Evolutionary conservation across 2,113 vertebrate genomes (phyloP).

Genomic region (Aegypius monachus): DNA sequence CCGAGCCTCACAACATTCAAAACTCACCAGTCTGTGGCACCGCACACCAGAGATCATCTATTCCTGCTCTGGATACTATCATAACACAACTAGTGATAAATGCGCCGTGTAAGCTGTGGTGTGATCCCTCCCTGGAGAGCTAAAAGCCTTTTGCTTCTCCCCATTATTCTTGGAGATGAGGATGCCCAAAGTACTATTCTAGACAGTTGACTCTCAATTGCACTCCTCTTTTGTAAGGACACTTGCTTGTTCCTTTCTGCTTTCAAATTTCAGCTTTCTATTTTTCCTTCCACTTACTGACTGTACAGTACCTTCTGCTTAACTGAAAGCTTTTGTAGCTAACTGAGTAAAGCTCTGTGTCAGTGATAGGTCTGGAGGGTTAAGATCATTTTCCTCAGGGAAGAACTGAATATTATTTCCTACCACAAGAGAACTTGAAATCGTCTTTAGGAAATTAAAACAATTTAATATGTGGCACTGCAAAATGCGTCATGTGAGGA

Average conservation of each 20-base stretch:
- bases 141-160: not conserved
- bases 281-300: conserved; percentile 19
- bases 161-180: not conserved
- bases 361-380: not conserved
- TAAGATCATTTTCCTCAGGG: not conserved
- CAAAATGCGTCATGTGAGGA: not conserved
- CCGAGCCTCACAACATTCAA: not conserved
- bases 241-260: not conserved
- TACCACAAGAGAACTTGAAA: not conserved
- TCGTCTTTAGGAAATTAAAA: conserved; percentile 1
- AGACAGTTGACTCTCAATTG: not conserved
- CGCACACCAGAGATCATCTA: not conserved
- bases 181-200: not conserved
- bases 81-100: not conserved
- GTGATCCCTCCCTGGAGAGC: not conserved
- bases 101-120: not conserved
- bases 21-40: not conserved
- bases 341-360: not conserved
- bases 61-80: not conserved
- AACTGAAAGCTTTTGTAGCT: conserved; percentile 24
- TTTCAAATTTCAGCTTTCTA: conserved; percentile 10
- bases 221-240: not conserved
- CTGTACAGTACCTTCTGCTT: not conserved
- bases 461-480: not conserved
- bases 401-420: not conserved